Percentiles rank a stretch among this genome's conserved stretches.
These are phyloP conservation scores for Thymelicus sylvestris DNA, from an alignment of 2,888 invertebrate species.

Conservation along the genomic window DNA sequence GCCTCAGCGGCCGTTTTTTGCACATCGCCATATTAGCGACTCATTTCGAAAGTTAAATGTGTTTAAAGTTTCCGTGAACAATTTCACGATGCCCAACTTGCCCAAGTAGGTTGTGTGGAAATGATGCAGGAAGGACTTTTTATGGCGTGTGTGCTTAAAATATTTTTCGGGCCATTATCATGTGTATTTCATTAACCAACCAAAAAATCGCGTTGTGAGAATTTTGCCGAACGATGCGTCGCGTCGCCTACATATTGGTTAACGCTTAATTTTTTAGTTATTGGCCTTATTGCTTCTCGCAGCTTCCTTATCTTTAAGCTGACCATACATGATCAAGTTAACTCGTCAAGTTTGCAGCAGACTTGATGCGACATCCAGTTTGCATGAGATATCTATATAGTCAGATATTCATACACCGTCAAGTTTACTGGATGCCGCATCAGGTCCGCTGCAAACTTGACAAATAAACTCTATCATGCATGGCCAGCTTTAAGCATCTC, in stretches of 20 bases:
- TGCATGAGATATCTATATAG: no score
- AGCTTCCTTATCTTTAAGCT: neutral
- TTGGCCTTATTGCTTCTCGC: neutral
- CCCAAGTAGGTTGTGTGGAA: slow-evolving; percentile 32
- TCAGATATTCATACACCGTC: no score
- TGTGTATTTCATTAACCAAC: neutral
- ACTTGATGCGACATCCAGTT: no score
- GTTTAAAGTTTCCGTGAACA: slow-evolving; percentile 37
- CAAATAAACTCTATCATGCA: no score
- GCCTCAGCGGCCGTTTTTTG: slow-evolving; percentile 29
- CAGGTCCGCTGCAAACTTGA: no score
- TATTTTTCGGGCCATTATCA: slow-evolving; percentile 16
- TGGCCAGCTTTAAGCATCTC: no score
- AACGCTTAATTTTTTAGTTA: neutral
- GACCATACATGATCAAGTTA: no score
- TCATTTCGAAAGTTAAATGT: slow-evolving; percentile 60
- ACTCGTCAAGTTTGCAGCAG: no score
- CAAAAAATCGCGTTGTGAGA: neutral
- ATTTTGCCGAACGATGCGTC: neutral
- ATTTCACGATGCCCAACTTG: slow-evolving; percentile 34
- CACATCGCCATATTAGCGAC: slow-evolving; percentile 52
- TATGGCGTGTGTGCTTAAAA: slow-evolving; percentile 17
- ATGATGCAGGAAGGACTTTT: slow-evolving; percentile 32
- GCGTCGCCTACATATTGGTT: neutral
- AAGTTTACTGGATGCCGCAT: no score